Evolutionary conservation across 2,797 vertebrate genomes (phyloP), one percentile per base, ranked within the genome.

Genomic region (Podargus strigoides): DNA sequence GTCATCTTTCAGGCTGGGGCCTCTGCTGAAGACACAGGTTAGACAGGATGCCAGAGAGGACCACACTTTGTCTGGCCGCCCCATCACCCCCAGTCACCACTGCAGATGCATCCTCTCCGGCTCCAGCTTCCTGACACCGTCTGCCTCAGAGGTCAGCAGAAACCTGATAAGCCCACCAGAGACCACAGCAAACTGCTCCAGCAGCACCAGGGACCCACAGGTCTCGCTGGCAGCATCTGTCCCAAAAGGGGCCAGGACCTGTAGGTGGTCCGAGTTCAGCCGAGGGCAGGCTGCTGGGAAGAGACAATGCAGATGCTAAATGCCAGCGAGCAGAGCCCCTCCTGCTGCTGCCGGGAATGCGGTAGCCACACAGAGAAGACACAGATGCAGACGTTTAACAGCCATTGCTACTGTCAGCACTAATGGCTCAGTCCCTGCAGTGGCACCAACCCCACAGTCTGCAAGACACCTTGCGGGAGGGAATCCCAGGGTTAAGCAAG

Each of bases 271-370:
- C 0, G 42, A 62, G 92, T 62, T 94, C 73, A 95, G 69, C 21
- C 1, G 0, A 86, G 90, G 88, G 76, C 83, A 88, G 86, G 46
- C 88, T 91, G 93, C 66, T 1, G 62, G 77, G 64, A 76, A 44
- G 60, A 86, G 83, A 86, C 96, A 95, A 84, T 62, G 92, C 88
- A 86, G 92, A 93, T 68, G 85, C 90, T 77, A 84, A 94, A 91
- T 58, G 92, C 37, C 94, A 95, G 80, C 1, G 8, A 90, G 85
- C 66, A 93, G 73, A 62, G 79, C 53, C 68, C 82, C 80, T 91
- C 72, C 93, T 56, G 92, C 95, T 91, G 94, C 87, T 94, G 86
- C 92, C 1, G 5, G 90, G 74, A 94, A 86, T 27, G 78, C 10
- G 3, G 87, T n/a, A 87, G 92, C 67, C 89, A 78, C 79, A 34